phyloP scores from a whole-genome alignment of 1,140 invertebrate genomes.

The Macrobrachium rosenbergii region DNA sequence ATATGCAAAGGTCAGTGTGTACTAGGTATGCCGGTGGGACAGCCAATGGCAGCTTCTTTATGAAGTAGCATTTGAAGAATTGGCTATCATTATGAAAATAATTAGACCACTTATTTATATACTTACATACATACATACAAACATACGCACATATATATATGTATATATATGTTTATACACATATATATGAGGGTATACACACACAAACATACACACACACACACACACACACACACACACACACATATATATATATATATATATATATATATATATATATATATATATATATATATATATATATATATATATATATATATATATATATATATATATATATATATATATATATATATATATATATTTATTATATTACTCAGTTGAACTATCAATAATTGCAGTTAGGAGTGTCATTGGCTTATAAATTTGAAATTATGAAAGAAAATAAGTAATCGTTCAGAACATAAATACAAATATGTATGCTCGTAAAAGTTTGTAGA shows the following conservation, averaged over 20 bases:
- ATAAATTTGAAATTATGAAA: too few species aligned
- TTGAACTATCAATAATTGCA: too few species aligned
- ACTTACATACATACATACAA: not conserved
- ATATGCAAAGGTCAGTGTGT: too few species aligned
- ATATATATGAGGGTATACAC: not conserved
- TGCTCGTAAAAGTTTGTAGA: too few species aligned
- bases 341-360: not conserved
- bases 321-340: not conserved
- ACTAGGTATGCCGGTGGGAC: too few species aligned
- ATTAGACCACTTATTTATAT: too few species aligned
- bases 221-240: slow-evolving; percentile 13
- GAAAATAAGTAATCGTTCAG: too few species aligned
- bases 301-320: slow-evolving; percentile 3
- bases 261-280: slow-evolving; percentile 15
- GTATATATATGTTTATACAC: not conserved
- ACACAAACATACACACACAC: not conserved
- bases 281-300: slow-evolving; percentile 1
- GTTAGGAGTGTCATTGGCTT: too few species aligned
- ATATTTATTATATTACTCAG: not conserved
- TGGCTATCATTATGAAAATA: too few species aligned
- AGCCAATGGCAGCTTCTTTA: too few species aligned
- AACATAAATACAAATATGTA: too few species aligned
- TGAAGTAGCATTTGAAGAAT: too few species aligned
- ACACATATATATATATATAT: slow-evolving; percentile 3
- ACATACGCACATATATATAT: slow-evolving; percentile 9